Evolutionary conservation across 2,113 vertebrate genomes (phyloP), one percentile per base, ranked within the genome.

Genomic region (Nerophis ophidion): DNA sequence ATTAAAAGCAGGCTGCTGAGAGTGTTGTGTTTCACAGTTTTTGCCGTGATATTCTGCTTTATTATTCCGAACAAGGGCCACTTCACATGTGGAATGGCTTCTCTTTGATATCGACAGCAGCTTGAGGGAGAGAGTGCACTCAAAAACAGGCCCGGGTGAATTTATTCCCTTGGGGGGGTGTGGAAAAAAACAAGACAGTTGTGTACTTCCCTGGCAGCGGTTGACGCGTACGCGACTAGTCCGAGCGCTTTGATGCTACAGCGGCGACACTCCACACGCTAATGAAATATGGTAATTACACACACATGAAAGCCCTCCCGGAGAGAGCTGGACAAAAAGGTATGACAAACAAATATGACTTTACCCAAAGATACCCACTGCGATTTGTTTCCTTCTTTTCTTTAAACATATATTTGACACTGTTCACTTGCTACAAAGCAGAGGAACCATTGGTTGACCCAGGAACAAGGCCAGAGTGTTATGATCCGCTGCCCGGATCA

Each of bases 211-310:
- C 84, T 78, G 80, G 74, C 84, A 76, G 84, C 63, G 70, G 73
- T 84, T 67, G 79, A 56, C 55, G 69, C 75, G 73, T 86, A 84
- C 80, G 83, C 78, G 66, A 71, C 72, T 80, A 87, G 79, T 81
- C 82, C 79, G 8, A 81, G 67, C 42, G 82, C 89, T 91, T 91
- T 90, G 88, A 90, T 91, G 86, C 84, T 82, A 81, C 82, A 85
- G 76, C 70, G 70, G 79, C 84, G 86, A 88, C 86, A 89, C 86
- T 89, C 82, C 70, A 74, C 70, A 51, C 81, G 45, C 76, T 90
- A 89, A 91, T 91, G 87, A 91, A 91, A 86, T 86, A 87, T 89
- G 87, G 84, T 91, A 91, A 91, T 91, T 86, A 87, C 84, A 73
- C 76, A 56, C 79, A 87, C 85, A 90, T 88, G 79, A 90, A 90